Conservation (phyloP, 2,797 vertebrate species). For the Neosalanx taihuensis region DNA sequence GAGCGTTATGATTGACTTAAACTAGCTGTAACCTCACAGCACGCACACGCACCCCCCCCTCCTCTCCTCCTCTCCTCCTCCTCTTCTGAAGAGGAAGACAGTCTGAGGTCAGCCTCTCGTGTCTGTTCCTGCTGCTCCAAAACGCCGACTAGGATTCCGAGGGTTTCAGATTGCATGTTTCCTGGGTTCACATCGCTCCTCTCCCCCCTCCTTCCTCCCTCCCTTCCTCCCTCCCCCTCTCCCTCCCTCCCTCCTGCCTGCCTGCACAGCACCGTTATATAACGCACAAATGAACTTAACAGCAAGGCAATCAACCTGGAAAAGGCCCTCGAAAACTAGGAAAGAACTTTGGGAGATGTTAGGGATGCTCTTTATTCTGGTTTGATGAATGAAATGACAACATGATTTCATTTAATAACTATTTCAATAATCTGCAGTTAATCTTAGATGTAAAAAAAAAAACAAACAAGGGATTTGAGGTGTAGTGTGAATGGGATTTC, state of each 20-base stretch:
- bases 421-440: too few relatives aligned
- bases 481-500: too few relatives aligned
- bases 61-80: not conserved
- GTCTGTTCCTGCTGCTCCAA: slow-evolving; percentile 56
- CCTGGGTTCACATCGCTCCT: slow-evolving; percentile 39
- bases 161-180: slow-evolving; percentile 72
- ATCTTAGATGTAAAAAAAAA: too few relatives aligned
- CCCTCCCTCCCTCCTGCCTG: too few relatives aligned
- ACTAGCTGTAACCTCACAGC: too few relatives aligned
- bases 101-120: not conserved
- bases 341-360: not conserved
- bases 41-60: not conserved
- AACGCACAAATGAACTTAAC: not conserved
- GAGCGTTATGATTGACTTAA: too few relatives aligned
- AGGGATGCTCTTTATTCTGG: not conserved
- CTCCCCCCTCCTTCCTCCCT: too few relatives aligned
- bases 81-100: not conserved
- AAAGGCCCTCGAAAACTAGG: not conserved
- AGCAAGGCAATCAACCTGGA: not conserved
- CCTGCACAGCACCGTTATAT: not conserved
- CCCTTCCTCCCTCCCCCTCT: too few relatives aligned
- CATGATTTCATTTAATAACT: too few relatives aligned
- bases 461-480: too few relatives aligned
- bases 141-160: slow-evolving; percentile 68
- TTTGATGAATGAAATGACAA: too few relatives aligned